phyloP scores from a whole-genome alignment of 2,797 vertebrate species.

The Enteromius afrohamiltoni region DNA sequence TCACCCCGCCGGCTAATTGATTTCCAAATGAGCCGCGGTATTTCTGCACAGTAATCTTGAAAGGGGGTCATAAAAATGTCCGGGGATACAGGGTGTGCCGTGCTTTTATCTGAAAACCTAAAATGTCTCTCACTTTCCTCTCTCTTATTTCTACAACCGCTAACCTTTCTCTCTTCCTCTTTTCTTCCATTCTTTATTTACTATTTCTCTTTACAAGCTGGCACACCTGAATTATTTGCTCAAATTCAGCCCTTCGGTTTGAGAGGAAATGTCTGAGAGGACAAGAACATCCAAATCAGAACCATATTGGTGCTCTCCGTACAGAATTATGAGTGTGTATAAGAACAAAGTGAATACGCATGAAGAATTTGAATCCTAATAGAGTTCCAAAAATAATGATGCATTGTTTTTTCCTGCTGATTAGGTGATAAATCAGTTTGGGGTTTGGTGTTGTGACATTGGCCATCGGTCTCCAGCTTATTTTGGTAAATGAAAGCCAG shows the following conservation, averaged over 20 bases:
- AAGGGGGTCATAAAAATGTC: constrained; percentile 90
- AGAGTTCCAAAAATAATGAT: constrained; percentile 24
- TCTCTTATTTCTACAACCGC: constrained; percentile 32
- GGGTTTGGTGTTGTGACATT: constrained; percentile 71
- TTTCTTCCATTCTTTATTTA: constrained; percentile 32
- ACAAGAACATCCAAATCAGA: constrained; percentile 82
- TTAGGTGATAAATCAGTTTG: constrained; percentile 79
- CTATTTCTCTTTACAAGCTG: constrained; percentile 69
- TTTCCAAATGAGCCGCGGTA: constrained; percentile 91
- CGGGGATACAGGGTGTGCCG: constrained; percentile 85
- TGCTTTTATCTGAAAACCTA: constrained; percentile 86
- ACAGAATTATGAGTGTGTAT: constrained; percentile 54
- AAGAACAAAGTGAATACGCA: constrained; percentile 12
- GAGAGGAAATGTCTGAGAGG: constrained; percentile 35
- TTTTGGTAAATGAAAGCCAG: constrained; percentile 36
- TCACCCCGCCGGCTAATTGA: constrained; percentile 89
- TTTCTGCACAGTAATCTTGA: constrained; percentile 92
- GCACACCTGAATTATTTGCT: constrained; percentile 82
- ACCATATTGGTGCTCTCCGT: constrained; percentile 75
- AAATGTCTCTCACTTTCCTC: constrained; percentile 32
- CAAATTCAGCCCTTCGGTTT: background rate
- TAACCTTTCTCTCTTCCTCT: constrained; percentile 42
- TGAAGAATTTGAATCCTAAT: constrained; percentile 11
- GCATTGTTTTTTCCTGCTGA: constrained; percentile 62
- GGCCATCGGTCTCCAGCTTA: constrained; percentile 51